These are phyloP conservation scores for Drosophila algonquin DNA, from an alignment of 2,888 invertebrate species.

Conservation along the genomic window DNA sequence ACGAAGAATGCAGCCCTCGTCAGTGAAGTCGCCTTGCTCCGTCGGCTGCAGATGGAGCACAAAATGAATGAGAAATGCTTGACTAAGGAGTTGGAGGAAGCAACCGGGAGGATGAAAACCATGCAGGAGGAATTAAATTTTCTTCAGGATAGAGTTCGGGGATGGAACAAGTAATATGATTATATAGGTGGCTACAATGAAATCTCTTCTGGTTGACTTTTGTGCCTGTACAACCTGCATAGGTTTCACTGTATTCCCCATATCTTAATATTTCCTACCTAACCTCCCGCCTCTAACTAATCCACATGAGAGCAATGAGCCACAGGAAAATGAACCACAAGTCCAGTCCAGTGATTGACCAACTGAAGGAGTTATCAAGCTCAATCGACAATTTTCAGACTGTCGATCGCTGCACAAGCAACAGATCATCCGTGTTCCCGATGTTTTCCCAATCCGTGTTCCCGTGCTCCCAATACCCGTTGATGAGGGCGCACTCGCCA, in stretches of 20 bases:
- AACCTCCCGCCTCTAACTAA: no score
- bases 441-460: no score
- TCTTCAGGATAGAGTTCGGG: constrained; percentile 29
- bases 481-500: no score
- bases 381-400: neutral
- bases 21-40: constrained; percentile 56
- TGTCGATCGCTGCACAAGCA: no score
- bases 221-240: no score
- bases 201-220: no score
- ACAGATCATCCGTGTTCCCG: no score
- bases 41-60: neutral
- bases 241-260: no score
- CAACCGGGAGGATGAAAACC: constrained; percentile 31
- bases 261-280: no score
- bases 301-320: neutral
- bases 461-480: no score
- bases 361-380: neutral
- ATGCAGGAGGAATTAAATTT: constrained; percentile 29
- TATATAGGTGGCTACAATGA: neutral
- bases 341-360: neutral
- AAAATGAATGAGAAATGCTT: constrained; percentile 43
- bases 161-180: constrained; percentile 42
- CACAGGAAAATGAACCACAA: neutral
- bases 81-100: constrained; percentile 41
- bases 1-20: constrained; percentile 57